Evolutionary conservation across 2,797 vertebrate genomes (phyloP).

Genomic region (Danio tinwini): DNA sequence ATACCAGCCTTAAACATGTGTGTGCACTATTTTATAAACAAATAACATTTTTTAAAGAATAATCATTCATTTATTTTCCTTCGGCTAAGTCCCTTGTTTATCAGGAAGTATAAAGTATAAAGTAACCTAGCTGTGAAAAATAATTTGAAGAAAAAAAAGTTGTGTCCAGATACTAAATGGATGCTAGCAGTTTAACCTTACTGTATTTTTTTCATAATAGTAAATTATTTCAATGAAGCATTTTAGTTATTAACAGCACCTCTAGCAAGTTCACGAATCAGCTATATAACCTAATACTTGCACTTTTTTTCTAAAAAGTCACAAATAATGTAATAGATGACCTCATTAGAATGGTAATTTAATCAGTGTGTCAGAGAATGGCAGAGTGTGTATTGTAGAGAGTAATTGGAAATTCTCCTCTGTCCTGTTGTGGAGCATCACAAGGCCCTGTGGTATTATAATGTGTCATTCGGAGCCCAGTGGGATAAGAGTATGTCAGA

Average conservation of each 20-base stretch:
- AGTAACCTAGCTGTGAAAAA: no score
- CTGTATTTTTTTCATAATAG: not conserved
- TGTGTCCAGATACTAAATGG: no score
- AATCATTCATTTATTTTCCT: no score
- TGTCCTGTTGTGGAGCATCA: constrained; percentile 5
- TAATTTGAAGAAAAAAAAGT: no score
- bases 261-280: not conserved
- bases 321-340: constrained; percentile 14
- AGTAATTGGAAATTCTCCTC: constrained; percentile 42
- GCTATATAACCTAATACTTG: not conserved
- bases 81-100: no score
- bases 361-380: constrained; percentile 26
- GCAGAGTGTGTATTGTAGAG: constrained; percentile 1
- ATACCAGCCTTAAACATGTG: no score
- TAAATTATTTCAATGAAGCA: not conserved
- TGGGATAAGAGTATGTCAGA: constrained; percentile 30
- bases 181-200: no score
- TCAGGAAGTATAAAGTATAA: no score
- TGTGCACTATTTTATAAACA: no score
- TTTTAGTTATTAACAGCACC: constrained; percentile 5
- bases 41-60: no score
- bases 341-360: constrained; percentile 51
- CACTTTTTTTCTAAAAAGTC: not conserved
- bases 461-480: constrained; percentile 3
- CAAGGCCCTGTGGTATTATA: constrained; percentile 27